Percentiles rank a stretch among this genome's conserved stretches.
Evolutionary conservation across 1,140 invertebrate species (phyloP).

Genomic region (Tetramorium alpestre): DNA sequence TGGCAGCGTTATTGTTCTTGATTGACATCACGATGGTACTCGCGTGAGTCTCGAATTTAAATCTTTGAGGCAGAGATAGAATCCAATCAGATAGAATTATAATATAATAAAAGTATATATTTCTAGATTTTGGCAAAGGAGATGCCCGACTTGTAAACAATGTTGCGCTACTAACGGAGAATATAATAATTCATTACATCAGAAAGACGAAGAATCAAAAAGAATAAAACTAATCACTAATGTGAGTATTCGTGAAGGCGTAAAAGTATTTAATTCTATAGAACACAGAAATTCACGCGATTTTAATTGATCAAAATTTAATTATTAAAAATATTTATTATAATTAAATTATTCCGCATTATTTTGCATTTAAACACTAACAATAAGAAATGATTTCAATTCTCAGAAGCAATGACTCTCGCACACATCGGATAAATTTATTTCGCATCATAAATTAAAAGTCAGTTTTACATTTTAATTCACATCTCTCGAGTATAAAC

Average conservation of each 20-base stretch:
- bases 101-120: not conserved
- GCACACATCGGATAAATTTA: not conserved
- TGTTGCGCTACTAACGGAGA: slow-evolving; percentile 33
- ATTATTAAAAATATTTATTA: not conserved
- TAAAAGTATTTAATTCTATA: not conserved
- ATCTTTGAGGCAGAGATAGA: not conserved
- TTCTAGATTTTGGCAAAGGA: slow-evolving; percentile 71
- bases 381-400: not conserved
- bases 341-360: not conserved
- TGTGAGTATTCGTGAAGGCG: slow-evolving; percentile 17
- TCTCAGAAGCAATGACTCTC: not conserved
- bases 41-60: slow-evolving; percentile 68
- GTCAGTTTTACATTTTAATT: slow-evolving; percentile 18
- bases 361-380: not conserved
- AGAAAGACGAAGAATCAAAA: not conserved
- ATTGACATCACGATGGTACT: slow-evolving; percentile 74
- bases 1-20: slow-evolving; percentile 72
- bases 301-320: not conserved
- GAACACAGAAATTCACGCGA: not conserved
- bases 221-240: not conserved
- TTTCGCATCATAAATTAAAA: not conserved
- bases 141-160: slow-evolving; percentile 49
- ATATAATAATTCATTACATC: not conserved
- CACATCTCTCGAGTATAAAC: slow-evolving; percentile 29
- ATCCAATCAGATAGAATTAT: not conserved